A percentile compares a stretch with the other conserved stretches of the same genome.
Conservation (phyloP, 1,140 invertebrate genomes). For the Plutomurus gul region DNA sequence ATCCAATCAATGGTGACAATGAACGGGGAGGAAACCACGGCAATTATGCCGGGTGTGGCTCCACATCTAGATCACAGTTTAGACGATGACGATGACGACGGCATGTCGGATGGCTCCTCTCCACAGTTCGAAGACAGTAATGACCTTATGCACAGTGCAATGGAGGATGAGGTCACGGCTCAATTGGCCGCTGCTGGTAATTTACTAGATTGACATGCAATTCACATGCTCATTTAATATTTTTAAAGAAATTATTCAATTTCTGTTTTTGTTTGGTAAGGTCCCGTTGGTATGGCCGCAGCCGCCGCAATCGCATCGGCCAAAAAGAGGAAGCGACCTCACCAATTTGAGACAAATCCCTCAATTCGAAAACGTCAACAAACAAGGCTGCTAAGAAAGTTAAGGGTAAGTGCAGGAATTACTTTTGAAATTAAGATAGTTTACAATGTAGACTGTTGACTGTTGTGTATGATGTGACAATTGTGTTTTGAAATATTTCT, state of each 20-base stretch:
- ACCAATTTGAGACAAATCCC: slow-evolving; percentile 97
- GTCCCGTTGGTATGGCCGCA: slow-evolving; percentile 92
- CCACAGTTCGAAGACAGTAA: slow-evolving; percentile 70
- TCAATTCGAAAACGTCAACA: slow-evolving; percentile 95
- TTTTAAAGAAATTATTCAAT: slow-evolving; percentile 11
- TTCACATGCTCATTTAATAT: background rate
- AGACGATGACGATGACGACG: slow-evolving; percentile 57
- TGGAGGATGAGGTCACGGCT: slow-evolving; percentile 92
- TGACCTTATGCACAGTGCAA: slow-evolving; percentile 76
- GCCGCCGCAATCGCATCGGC: slow-evolving; percentile 95
- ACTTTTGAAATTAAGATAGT: background rate
- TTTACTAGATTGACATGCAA: background rate
- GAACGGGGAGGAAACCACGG: slow-evolving; percentile 48
- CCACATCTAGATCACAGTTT: slow-evolving; percentile 33
- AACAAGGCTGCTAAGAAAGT: slow-evolving; percentile 85
- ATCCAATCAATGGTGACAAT: slow-evolving; percentile 49
- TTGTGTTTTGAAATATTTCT: slow-evolving; percentile 39
- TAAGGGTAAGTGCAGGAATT: slow-evolving; percentile 67
- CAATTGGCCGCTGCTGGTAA: slow-evolving; percentile 89
- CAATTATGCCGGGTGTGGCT: slow-evolving; percentile 43
- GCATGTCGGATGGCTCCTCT: slow-evolving; percentile 71
- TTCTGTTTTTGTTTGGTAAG: slow-evolving; percentile 59
- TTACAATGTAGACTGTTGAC: background rate
- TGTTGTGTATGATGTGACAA: slow-evolving; percentile 30
- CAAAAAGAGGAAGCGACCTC: slow-evolving; percentile 91